Evolutionary conservation across 2,113 vertebrate genomes (phyloP).

Genomic region (Channa maculata): DNA sequence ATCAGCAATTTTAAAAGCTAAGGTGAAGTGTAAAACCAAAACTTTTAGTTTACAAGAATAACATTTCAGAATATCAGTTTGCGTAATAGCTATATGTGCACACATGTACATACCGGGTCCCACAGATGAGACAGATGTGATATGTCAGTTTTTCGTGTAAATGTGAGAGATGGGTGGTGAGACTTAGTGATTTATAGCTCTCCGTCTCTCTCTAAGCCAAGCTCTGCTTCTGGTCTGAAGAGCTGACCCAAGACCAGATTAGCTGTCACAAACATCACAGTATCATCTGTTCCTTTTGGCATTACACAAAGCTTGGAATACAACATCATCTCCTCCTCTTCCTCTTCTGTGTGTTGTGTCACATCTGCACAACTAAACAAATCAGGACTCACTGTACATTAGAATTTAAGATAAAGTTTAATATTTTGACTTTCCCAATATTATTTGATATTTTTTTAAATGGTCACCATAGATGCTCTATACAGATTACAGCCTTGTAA

Average conservation of each 20-base stretch:
- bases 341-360: conserved; percentile 11
- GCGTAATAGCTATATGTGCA: conserved; percentile 23
- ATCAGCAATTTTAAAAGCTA: conserved; percentile 32
- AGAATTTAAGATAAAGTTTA: not conserved
- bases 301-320: conserved; percentile 51
- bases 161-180: not conserved
- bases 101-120: not conserved
- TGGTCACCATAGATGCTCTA: not conserved
- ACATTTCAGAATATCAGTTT: not conserved
- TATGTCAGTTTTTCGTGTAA: conserved; percentile 1
- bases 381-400: not conserved
- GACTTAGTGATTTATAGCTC: conserved; percentile 68
- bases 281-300: conserved; percentile 66
- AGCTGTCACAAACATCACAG: conserved; percentile 64
- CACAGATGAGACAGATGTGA: conserved; percentile 38
- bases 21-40: conserved; percentile 32
- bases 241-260: conserved; percentile 67
- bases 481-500: not conserved
- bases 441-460: not conserved
- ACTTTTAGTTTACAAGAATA: conserved; percentile 21
- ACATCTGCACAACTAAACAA: conserved; percentile 14
- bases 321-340: conserved; percentile 17
- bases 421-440: not conserved
- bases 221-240: conserved; percentile 61
- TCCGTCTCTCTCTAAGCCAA: conserved; percentile 47